Evolutionary conservation across 2,888 invertebrate species (phyloP).

Genomic region (Periphyllus acericola): DNA sequence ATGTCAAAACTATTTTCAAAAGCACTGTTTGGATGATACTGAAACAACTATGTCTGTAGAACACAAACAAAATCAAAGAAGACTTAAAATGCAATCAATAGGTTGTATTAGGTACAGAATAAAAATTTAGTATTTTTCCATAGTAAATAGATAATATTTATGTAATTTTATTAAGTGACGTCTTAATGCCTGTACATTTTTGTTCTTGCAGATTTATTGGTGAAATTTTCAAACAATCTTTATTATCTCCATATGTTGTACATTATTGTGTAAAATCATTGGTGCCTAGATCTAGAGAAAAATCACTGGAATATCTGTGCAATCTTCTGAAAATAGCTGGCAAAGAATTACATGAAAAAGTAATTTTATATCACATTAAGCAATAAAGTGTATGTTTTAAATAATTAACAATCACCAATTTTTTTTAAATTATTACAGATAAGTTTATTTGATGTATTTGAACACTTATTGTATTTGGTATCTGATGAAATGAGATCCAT

Average conservation of each 20-base stretch:
- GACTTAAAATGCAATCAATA: slow-evolving; percentile 51
- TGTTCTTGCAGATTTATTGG: slow-evolving; percentile 48
- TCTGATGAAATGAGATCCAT: slow-evolving; percentile 54
- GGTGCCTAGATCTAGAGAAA: slow-evolving; percentile 18
- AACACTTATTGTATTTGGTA: slow-evolving; percentile 36
- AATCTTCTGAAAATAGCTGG: slow-evolving; percentile 47
- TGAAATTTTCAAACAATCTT: slow-evolving; percentile 47
- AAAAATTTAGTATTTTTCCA: not conserved
- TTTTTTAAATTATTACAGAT: slow-evolving; percentile 9
- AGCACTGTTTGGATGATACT: slow-evolving; percentile 36
- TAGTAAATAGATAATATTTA: not conserved
- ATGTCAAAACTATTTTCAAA: slow-evolving; percentile 54
- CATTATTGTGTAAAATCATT: slow-evolving; percentile 44
- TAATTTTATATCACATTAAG: slow-evolving; percentile 12
- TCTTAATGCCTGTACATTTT: not conserved
- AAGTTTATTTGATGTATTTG: slow-evolving; percentile 29
- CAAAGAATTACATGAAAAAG: slow-evolving; percentile 44
- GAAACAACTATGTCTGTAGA: slow-evolving; percentile 16
- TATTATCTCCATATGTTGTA: slow-evolving; percentile 35
- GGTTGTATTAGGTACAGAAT: slow-evolving; percentile 48
- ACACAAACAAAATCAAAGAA: slow-evolving; percentile 35
- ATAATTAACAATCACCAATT: not conserved
- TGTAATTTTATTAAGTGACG: not conserved
- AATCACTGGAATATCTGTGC: slow-evolving; percentile 38
- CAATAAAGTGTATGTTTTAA: not conserved